These are phyloP conservation scores for Sthenelais limicola DNA, from an alignment of 2,888 invertebrate species.

Conservation along the genomic window DNA sequence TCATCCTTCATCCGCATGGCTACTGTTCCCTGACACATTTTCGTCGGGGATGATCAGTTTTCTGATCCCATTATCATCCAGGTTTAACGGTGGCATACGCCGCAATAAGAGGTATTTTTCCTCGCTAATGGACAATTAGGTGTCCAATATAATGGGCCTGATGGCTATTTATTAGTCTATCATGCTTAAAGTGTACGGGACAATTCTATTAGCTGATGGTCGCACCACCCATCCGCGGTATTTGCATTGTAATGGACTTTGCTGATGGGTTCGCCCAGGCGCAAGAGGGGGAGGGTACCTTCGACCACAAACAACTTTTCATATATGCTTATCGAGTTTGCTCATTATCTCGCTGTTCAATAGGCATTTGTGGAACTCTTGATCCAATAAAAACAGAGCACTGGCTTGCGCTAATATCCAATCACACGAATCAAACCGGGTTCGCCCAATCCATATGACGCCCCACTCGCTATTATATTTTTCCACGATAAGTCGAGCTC, in stretches of 20 bases:
- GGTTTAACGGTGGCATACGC: not conserved
- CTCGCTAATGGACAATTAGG: slow-evolving; percentile 34
- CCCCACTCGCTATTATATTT: too few species aligned
- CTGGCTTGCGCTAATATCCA: slow-evolving; percentile 19
- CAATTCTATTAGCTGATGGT: slow-evolving; percentile 18
- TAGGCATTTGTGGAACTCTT: slow-evolving; percentile 35
- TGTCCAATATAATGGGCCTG: slow-evolving; percentile 34
- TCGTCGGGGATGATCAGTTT: too few species aligned
- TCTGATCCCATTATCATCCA: not conserved
- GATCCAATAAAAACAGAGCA: slow-evolving; percentile 29
- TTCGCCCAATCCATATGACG: not conserved
- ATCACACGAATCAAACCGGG: slow-evolving; percentile 25
- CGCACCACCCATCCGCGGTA: slow-evolving; percentile 19
- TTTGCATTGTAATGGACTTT: slow-evolving; percentile 38
- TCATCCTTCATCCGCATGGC: too few species aligned
- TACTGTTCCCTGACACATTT: too few species aligned
- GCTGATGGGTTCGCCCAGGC: slow-evolving; percentile 10
- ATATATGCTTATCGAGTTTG: slow-evolving; percentile 39
- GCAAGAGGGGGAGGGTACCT: not conserved
- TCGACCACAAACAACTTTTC: slow-evolving; percentile 30
- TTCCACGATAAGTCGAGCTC: too few species aligned
- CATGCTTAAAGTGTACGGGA: slow-evolving; percentile 37
- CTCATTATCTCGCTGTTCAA: slow-evolving; percentile 29
- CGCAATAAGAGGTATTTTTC: slow-evolving; percentile 38
- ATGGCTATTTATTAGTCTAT: slow-evolving; percentile 39